Base-by-base conservation (phyloP, 2,888 invertebrate genomes). In the Cataglyphis cursor region DNA sequence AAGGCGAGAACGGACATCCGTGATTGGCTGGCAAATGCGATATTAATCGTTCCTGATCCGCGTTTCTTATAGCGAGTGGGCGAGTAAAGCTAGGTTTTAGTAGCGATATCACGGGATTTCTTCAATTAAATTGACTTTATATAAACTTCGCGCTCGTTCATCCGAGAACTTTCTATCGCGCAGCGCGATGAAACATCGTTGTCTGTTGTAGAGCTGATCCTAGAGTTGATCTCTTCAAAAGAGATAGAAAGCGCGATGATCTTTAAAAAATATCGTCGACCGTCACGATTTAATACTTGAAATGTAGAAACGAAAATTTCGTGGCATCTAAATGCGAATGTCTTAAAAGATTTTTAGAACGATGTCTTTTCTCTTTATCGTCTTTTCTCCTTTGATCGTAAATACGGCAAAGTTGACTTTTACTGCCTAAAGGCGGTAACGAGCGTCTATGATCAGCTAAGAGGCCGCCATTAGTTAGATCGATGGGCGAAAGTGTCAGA, bases 41-140 rank as follows among this genome's bases (percentile, higher is more conserved):
- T 87, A 85, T 89, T 87, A 89, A 90, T 90, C 90, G 89, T 81
- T 85, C 81, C 61, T 81, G 83, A 89, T 90, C 75, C 83, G 51
- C 41, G 73, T 84, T 66, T 73, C 78, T 76, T 44, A 64, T n/a
- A n/a, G 35, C 78, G 70, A 81, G 82, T 85, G 68, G 84, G 76
- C 76, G 78, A 54, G 70, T 12, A 61, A 81, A 44, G 70, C 44
- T 18, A 10, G 81, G 64, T 62, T 81, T 81, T 59, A 70, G 31
- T 54, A 51, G 31, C 31, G 66, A 51, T 61, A 54, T 62, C 68
- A 8, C 28, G 28, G 18, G 15, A 59, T 83, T 82, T 62, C 54
- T 62, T 64, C 41, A 72, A 81, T 61, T 81, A 68, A 81, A 82
- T 68, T 38, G 21, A 61, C 24, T 61, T 81, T 48, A 6, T 48